Evolutionary conservation across 2,797 vertebrate species (phyloP), one percentile per base, ranked within the genome.

Genomic region (Spinus olivaceus): DNA sequence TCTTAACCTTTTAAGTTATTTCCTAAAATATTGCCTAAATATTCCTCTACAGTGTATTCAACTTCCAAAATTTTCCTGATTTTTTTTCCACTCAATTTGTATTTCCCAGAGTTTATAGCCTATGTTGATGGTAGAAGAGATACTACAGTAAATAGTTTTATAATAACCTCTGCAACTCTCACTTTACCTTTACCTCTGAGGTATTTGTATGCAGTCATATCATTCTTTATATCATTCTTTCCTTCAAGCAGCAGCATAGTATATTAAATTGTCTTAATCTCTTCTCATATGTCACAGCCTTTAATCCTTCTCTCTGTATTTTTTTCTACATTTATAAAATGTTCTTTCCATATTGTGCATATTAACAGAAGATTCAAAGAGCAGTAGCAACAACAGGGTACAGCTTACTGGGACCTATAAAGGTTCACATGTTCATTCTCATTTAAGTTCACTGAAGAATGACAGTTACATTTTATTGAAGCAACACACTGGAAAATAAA

Each of bases 361-460:
- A 88, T 83, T 81, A 60, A 74, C 46, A 87, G 76, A 81, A 76
- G 57, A 86, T 37, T 83, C 33, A 21, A 71, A 83, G n/a, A 44
- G 22, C 47, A 60, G 33, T 25, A 81, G 53, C 16, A 60, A 32
- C 54, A 91, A 71, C n/a, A 57, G 10, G 24, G 27, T 71, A 39
- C 27, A 73, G 17, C 17, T 59, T 87, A 35, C n/a, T 50, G 25
- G 30, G 8, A 86, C 24, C 30, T 74, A 39, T 19, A 83, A 78
- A 57, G 49, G 24, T 61, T 86, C 32, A 10, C 50, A 42, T 47
- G 33, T 69, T 93, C 35, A 61, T 50, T 70, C 33, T 87, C 24
- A 63, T 82, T 85, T 67, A 82, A 93, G 87, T 91, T 64, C 61
- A 73, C 27, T 47, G 64, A 85, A 90, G 56, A 93, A 77, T 90